Conservation (phyloP, 2,797 vertebrate genomes). For the Sphenopsis melanotis region DNA sequence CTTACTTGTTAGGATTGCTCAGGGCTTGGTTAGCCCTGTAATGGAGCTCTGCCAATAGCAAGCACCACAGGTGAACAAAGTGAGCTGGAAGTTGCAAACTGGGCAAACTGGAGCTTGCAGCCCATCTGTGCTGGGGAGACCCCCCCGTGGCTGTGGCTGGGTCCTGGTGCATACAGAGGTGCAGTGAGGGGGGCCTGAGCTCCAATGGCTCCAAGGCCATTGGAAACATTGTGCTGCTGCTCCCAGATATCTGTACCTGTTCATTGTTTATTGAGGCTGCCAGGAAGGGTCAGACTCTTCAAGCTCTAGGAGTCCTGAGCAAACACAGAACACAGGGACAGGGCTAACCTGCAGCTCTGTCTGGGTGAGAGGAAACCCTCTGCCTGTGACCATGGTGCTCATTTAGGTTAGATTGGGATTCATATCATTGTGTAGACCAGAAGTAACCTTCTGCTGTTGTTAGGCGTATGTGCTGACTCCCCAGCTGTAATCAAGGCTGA, state of each 20-base stretch:
- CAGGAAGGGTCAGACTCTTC: background rate
- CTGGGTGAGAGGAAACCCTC: background rate
- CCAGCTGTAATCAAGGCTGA: background rate
- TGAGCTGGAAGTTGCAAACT: background rate
- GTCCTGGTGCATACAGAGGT: rapidly evolving
- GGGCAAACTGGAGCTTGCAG: background rate
- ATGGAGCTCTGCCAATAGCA: background rate
- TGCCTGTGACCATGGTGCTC: background rate
- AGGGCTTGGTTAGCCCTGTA: background rate
- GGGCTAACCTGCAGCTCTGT: background rate
- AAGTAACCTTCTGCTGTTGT: background rate
- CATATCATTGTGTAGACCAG: background rate
- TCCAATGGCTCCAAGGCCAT: rapidly evolving
- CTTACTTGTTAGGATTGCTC: background rate
- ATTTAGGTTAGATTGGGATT: background rate
- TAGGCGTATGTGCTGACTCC: background rate
- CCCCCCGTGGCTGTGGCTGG: rapidly evolving
- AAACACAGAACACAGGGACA: background rate
- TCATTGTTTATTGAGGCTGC: background rate
- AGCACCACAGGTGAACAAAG: background rate
- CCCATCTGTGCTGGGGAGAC: background rate
- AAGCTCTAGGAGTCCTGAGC: background rate
- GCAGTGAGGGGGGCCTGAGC: rapidly evolving
- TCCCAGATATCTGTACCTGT: background rate
- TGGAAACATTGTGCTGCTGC: background rate